These are phyloP conservation scores for Eremophila alpestris DNA, from an alignment of 2,797 vertebrate genomes.

Conservation along the genomic window DNA sequence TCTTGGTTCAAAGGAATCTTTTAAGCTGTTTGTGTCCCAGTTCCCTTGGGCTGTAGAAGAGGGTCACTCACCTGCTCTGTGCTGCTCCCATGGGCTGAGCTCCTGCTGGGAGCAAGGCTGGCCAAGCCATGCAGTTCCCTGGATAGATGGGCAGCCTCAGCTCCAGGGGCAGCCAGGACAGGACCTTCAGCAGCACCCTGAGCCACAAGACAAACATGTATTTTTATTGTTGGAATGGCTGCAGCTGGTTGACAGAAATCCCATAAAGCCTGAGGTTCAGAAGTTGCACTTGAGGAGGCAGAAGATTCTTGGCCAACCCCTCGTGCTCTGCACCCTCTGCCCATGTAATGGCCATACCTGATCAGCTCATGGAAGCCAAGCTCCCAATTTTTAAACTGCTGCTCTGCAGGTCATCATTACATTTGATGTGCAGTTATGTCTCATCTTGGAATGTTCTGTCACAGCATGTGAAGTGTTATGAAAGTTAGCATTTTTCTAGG, in stretches of 20 bases:
- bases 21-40: not conserved
- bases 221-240: not conserved
- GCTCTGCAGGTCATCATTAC: not conserved
- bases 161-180: not conserved
- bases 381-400: conserved; percentile 1
- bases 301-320: not conserved
- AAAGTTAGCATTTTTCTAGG: conserved; percentile 20
- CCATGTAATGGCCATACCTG: not conserved
- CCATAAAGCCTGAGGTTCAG: not conserved
- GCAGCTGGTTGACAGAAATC: not conserved
- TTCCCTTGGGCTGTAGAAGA: not conserved
- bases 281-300: not conserved
- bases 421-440: not conserved
- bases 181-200: not conserved
- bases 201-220: not conserved
- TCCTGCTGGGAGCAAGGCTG: not conserved
- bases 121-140: not conserved
- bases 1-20: not conserved
- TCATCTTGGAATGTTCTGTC: not conserved
- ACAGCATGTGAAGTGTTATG: not conserved
- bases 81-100: not conserved
- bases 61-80: not conserved
- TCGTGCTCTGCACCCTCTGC: not conserved
- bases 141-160: not conserved
- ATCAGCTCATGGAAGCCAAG: not conserved